A percentile compares a stretch with the other conserved stretches of the same genome.
Evolutionary conservation across 2,113 vertebrate genomes (phyloP).

Genomic region (Hassar affinis): DNA sequence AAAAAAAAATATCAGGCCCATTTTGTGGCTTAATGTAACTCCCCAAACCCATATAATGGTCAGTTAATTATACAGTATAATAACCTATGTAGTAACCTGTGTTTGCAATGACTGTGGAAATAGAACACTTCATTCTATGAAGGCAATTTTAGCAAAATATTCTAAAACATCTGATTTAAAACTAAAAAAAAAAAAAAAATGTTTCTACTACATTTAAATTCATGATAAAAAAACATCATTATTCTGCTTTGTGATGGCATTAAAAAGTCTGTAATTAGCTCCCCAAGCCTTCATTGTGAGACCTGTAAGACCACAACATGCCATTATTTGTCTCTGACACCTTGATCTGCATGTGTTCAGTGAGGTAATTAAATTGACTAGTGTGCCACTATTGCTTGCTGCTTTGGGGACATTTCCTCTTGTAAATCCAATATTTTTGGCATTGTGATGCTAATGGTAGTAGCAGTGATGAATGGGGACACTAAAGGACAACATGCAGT

Average conservation of each 20-base stretch:
- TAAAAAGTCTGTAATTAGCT: constrained; percentile 33
- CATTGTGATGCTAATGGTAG: constrained; percentile 48
- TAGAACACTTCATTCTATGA: not conserved
- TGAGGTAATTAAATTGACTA: constrained; percentile 25
- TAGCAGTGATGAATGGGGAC: constrained; percentile 40
- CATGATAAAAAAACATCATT: not conserved
- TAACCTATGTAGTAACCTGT: not conserved
- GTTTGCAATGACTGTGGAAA: not conserved
- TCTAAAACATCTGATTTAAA: not conserved
- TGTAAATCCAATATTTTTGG: constrained; percentile 42
- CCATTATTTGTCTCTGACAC: constrained; percentile 32
- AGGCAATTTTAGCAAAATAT: not conserved
- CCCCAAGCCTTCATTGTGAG: not conserved
- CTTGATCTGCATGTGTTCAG: constrained; percentile 29
- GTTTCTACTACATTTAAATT: constrained; percentile 7
- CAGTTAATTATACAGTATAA: not conserved
- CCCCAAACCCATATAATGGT: not conserved
- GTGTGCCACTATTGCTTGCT: constrained; percentile 11
- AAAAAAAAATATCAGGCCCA: too few species aligned
- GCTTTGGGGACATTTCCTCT: constrained; percentile 33
- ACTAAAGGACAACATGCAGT: constrained; percentile 38
- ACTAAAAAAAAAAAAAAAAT: too few species aligned
- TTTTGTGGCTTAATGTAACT: not conserved
- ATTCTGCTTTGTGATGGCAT: not conserved
- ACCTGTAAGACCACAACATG: constrained; percentile 28